Base-by-base conservation (phyloP, 1,140 invertebrate genomes). In the Drosophila punjabiensis region DNA sequence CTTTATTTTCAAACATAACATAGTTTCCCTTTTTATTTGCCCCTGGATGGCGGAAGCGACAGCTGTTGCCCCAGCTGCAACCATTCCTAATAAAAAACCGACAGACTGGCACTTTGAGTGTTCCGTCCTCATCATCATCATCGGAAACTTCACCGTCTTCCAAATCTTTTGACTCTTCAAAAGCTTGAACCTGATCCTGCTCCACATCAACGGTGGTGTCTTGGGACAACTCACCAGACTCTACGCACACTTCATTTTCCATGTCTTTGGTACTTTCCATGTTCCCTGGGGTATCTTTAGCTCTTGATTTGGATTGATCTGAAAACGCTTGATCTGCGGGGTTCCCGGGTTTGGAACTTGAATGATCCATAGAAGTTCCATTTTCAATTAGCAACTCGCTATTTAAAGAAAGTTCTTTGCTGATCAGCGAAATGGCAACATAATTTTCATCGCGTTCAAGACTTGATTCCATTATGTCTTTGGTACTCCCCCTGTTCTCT, bases 141-240 rank as follows among this genome's bases (percentile, higher is more conserved):
- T 20, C 37, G 1, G 37, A 32, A 13, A 86, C 62, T 33, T 87
- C 83, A 1, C 83, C 83, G 32, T 87, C 83, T 55, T 87, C 83
- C 30, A 76, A 32, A 20, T 67, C 76, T 2, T 4, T 6, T 1
- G 30, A 5, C 20, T 20, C 20, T 14, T 16, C 13, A 5, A 11
- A 10, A 28, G 11, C 52, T 33, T 24, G 30, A 16, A 13, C 4
- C 5, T 3, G 10, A 6, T 43, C 20, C 2, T n/a, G 39, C n/a
- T 47, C 4, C 13, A 16, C 16, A 8, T 47, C 16, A 16, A 6
- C 8, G 0, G 14, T 63, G 28, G 45, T 24, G 7, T 59, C 30
- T 30, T 30, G 5, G 18, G 20, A 13, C n/a, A 64, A 39, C 14
- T 68, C 18, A 20, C 35, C 53, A 41, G 53, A 65, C 16, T 60